A percentile compares a stretch with the other conserved stretches of the same genome.
Evolutionary conservation across 2,113 vertebrate genomes (phyloP).

Genomic region (Megaleporinus macrocephalus): DNA sequence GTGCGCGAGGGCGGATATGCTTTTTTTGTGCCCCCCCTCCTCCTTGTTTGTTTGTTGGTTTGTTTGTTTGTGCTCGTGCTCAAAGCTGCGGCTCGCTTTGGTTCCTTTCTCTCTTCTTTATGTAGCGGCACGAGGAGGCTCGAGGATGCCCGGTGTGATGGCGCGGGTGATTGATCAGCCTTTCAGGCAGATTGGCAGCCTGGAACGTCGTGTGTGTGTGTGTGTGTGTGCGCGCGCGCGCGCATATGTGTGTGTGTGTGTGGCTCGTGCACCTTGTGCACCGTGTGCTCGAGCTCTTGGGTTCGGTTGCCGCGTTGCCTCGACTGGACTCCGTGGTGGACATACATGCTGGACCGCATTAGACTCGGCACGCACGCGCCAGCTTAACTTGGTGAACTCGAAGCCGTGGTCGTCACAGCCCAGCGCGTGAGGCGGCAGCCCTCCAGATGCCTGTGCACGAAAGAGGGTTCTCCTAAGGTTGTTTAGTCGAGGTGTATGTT

Average conservation of each 20-base stretch:
- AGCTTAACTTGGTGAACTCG: slow-evolving; percentile 8
- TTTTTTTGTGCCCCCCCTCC: background rate
- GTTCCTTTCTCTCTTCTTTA: no score
- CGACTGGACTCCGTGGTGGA: no score
- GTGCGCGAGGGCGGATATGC: slow-evolving; percentile 15
- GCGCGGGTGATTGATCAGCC: slow-evolving; percentile 36
- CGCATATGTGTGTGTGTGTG: no score
- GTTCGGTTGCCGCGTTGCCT: no score
- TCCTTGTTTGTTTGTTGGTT: background rate
- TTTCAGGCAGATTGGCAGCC: slow-evolving; percentile 35
- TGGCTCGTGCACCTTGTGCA: background rate
- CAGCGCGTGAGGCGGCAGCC: no score
- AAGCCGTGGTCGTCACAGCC: background rate
- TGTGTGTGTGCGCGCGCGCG: no score
- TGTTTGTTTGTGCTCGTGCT: background rate
- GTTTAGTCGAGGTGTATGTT: no score
- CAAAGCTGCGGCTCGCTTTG: background rate
- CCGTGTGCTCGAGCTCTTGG: background rate
- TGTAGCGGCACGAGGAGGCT: no score
- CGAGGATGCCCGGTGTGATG: slow-evolving; percentile 7
- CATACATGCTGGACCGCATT: slow-evolving; percentile 1
- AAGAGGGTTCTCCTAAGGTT: no score
- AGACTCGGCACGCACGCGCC: background rate
- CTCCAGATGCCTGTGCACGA: background rate
- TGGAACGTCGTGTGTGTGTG: background rate